Evolutionary conservation across 2,797 vertebrate genomes (phyloP), one percentile per base, ranked within the genome.

Genomic region (Pteropus rufus): DNA sequence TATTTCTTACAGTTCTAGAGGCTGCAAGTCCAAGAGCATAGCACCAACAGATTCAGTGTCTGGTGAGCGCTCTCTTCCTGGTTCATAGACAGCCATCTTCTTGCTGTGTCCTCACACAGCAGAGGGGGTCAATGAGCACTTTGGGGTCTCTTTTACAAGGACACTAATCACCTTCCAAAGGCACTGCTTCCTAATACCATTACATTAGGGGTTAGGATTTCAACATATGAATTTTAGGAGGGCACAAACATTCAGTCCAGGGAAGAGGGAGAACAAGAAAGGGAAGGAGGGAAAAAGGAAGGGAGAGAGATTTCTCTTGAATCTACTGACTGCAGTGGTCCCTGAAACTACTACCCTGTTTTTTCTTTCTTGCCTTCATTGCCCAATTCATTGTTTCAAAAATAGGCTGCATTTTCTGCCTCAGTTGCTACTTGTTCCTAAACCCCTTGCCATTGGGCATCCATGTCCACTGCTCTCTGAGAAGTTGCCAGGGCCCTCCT

Each of bases 21-120:
- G 76, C 64, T 49, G 31, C 18, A 49, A 49, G 26, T 10, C 41
- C 54, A 36, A 60, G 24, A 31, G 54, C 52, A 69, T 1, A 11
- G 39, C 36, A 29, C 39, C 52, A 3, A 3, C 4, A 60, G 65
- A 36, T 3, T 23, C 52, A 6, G 82, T 11, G 1, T 62, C 41
- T 31, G 39, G 31, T 70, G 18, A 62, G n/a, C 31, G 23, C n/a
- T 19, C 52, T 62, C 44, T 39, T 82, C 41, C 46, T 0, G 16
- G 4, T n/a, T 72, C 65, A 49, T 2, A 31, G 54, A 23, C 1
- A 3, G 77, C 0, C 23, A 0, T 16, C n/a, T 36, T 29, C 76
- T 49, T 44, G 26, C 77, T 31, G 1, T 11, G 36, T 44, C 76
- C 16, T 72, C 34, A 44, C 34, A 9, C 2, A 39, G 64, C 49